Evolutionary conservation across 2,888 invertebrate species (phyloP), one percentile per base, ranked within the genome.

Genomic region (Caenorhabditis imperialis): DNA sequence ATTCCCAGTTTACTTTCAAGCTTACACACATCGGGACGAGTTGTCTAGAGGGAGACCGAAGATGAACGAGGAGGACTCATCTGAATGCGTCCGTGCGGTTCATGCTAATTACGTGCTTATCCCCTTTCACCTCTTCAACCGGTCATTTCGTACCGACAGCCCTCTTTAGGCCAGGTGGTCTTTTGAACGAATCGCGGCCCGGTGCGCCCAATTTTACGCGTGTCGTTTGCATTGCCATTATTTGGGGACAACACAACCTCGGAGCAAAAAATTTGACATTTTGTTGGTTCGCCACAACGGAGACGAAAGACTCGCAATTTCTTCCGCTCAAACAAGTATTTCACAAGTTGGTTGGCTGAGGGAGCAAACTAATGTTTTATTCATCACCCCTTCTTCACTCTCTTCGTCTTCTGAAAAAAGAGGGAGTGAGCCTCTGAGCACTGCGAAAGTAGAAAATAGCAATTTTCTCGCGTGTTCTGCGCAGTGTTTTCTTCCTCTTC

Each of bases 361-460:
- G 30, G 30, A 67, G 67, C 67, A 67, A 67, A 57, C 67, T 67
- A 51, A 67, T 67, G 67, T 67, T 67, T 67, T 67, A 67, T 67
- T 67, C 57, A 67, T 67, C 44, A 54, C 10, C n/a, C 20, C 27
- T 23, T n/a, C 35, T 22, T 18, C 8, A 14, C 25, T 16, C 16
- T 22, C 35, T 18, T 22, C 22, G 37, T n/a, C 12, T 18, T 8
- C 45, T 12, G 10, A 42, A 23, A 27, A 47, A 14, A 23, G 8
- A 16, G 23, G 12, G n/a, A 4, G 23, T 8, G 23, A 23, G 7
- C 23, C 18, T 14, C 42, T 38, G 38, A 33, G 25, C 42, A 30
- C 5, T 40, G 47, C 25, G 30, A 35, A 38, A 38, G 30, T 30
- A 22, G 65, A 51, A 67, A 67, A 67, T 57, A 57, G 67, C 67